Evolutionary conservation across 2,113 vertebrate species (phyloP), one percentile per base, ranked within the genome.

Genomic region (Tapirus terrestris): DNA sequence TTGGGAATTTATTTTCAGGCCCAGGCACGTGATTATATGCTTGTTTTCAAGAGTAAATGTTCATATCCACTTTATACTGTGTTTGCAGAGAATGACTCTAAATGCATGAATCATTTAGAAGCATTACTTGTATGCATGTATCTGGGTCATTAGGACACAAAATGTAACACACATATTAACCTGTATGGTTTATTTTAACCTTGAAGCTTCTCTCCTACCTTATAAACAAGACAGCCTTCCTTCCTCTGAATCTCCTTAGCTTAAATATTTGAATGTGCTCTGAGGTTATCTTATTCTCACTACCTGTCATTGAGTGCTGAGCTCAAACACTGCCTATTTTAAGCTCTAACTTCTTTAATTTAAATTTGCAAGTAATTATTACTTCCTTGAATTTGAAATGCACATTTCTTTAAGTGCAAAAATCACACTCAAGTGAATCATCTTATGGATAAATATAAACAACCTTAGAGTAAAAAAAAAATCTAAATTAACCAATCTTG

Each of bases 311-410:
- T 87, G 76, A 96, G 14, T 82, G 45, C 76, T 92, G 39, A 94
- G 75, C 95, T 96, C 92, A 95, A 76, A 96, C 70, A 60, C 68
- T 86, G 73, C 20, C 89, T 97, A 90, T 97, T 97, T 98, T 95
- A 90, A 97, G 87, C 79, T 93, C 72, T 84, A 84, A 87, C 61
- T 91, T 48, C 56, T 91, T 97, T 96, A 96, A 93, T 97, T 95
- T 96, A 97, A 96, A 97, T 97, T 92, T 97, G 14, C 75, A 92
- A 91, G 88, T 81, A 89, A 96, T 97, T 97, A 96, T 96, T 90
- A 82, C 70, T 2, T 11, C 31, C 48, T 96, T 76, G 43, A 70
- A 94, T 97, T 94, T 96, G 79, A 97, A 98, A 96, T 80, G 70
- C 68, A 94, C 65, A 48, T 94, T 93, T 91, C 63, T 94, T 58